These are phyloP conservation scores for Holocentrus rufus DNA, from an alignment of 2,797 vertebrate species.

Conservation along the genomic window DNA sequence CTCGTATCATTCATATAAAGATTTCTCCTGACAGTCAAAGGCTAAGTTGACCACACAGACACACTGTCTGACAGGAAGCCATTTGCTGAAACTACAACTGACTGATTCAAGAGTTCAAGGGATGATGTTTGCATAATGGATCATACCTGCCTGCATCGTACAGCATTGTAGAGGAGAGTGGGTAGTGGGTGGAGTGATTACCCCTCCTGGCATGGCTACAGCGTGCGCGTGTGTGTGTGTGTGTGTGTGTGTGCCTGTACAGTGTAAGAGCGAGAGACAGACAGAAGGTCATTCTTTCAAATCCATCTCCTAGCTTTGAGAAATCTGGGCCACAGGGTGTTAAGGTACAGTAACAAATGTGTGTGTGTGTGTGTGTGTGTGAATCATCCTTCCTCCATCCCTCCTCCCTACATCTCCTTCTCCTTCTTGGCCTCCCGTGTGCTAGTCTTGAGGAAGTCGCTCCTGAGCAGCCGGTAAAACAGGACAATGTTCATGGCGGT, in stretches of 20 bases:
- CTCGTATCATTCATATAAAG: constrained; percentile 13
- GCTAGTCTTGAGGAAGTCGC: constrained; percentile 84
- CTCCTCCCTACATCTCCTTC: constrained; percentile 70
- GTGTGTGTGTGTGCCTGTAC: constrained; percentile 17
- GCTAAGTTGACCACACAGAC: constrained; percentile 1
- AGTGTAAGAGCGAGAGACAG: constrained; percentile 8
- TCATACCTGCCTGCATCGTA: background rate
- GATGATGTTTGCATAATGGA: constrained; percentile 20
- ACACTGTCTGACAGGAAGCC: background rate
- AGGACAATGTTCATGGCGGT: constrained; percentile 87
- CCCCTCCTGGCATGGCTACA: background rate
- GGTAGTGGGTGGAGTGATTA: constrained; percentile 8
- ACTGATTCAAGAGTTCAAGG: background rate
- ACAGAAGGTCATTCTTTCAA: background rate
- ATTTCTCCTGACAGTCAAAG: constrained; percentile 6
- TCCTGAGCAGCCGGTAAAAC: constrained; percentile 87
- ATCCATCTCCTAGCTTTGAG: too few species aligned
- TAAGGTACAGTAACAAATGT: constrained; percentile 23
- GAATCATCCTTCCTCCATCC: background rate
- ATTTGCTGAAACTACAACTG: constrained; percentile 22
- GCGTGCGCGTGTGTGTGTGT: too few species aligned
- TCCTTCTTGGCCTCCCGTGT: constrained; percentile 75
- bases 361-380: constrained; percentile 12
- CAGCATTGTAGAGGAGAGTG: background rate
- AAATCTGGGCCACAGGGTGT: constrained; percentile 32